Evolutionary conservation across 2,113 vertebrate species (phyloP).

Genomic region (Choloepus hoffmanni): DNA sequence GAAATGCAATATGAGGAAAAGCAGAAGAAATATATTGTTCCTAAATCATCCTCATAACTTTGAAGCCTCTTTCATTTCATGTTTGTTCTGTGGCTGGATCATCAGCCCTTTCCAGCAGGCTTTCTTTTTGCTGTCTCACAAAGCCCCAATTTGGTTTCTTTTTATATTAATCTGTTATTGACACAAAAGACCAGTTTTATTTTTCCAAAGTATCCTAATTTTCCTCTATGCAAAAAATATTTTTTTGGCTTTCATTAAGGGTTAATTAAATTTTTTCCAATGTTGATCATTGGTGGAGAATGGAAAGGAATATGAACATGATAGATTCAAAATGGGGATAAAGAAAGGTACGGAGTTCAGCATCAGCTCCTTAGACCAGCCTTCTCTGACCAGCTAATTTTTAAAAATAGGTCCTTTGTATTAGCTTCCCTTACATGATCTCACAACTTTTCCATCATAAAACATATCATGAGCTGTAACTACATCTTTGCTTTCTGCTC

Average conservation of each 20-base stretch:
- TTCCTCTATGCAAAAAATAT: not conserved
- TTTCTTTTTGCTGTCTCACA: not conserved
- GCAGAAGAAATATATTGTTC: not conserved
- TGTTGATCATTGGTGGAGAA: not conserved
- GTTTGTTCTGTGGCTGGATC: not conserved
- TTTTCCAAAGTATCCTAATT: not conserved
- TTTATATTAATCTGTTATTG: not conserved
- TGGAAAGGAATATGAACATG: not conserved
- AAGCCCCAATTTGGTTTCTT: conserved; percentile 30
- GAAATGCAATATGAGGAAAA: conserved; percentile 35
- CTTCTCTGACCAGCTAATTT: conserved; percentile 11
- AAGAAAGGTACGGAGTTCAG: not conserved
- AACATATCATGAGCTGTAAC: not conserved
- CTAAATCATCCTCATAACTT: not conserved
- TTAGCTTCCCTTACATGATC: not conserved
- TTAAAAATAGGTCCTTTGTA: not conserved
- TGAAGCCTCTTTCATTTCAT: not conserved
- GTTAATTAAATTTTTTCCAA: conserved; percentile 51
- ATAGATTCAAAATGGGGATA: not conserved
- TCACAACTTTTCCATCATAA: conserved; percentile 29
- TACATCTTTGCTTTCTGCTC: not conserved
- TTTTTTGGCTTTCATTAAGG: conserved; percentile 45
- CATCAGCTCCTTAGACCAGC: not conserved
- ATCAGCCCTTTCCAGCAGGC: not conserved
- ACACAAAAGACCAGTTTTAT: conserved; percentile 29